Evolutionary conservation across 2,888 invertebrate species (phyloP).

Genomic region (Parnassius mnemosyne): DNA sequence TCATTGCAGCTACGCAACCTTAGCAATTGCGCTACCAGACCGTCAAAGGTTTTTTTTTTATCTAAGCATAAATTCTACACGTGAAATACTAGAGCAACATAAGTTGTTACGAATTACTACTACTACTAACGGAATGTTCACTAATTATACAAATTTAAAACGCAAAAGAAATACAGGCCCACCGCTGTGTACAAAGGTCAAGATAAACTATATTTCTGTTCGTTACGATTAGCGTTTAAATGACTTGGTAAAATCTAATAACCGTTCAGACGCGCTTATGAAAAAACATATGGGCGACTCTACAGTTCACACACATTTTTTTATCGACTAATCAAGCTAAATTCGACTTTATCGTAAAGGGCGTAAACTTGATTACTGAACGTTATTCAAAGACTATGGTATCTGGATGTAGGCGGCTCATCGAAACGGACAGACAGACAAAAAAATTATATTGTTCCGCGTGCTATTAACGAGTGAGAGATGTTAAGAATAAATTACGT

Average conservation of each 20-base stretch:
- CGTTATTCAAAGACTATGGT: background rate
- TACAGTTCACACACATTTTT: conserved; percentile 12
- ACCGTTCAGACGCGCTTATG: conserved; percentile 27
- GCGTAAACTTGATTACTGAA: background rate
- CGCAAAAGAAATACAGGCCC: background rate
- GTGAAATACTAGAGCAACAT: too few relatives aligned
- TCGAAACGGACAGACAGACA: conserved; percentile 40
- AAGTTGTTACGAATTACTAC: too few relatives aligned
- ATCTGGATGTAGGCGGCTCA: conserved; percentile 30
- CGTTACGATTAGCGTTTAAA: conserved; percentile 23
- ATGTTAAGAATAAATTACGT: conserved; percentile 62
- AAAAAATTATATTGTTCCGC: conserved; percentile 46
- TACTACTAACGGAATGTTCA: too few relatives aligned
- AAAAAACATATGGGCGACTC: conserved; percentile 24
- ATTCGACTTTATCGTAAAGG: background rate
- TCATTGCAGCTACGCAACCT: too few relatives aligned
- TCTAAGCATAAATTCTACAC: too few relatives aligned
- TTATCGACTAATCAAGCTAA: background rate
- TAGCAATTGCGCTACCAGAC: too few relatives aligned
- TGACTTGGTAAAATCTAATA: conserved; percentile 31
- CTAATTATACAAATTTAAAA: conserved; percentile 13
- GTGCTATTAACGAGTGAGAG: conserved; percentile 63
- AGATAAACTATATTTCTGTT: conserved; percentile 8
- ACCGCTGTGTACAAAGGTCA: conserved; percentile 2
- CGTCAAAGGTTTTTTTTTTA: too few relatives aligned